Conservation (phyloP, 2,888 invertebrate species). For the Platypus cylindrus region DNA sequence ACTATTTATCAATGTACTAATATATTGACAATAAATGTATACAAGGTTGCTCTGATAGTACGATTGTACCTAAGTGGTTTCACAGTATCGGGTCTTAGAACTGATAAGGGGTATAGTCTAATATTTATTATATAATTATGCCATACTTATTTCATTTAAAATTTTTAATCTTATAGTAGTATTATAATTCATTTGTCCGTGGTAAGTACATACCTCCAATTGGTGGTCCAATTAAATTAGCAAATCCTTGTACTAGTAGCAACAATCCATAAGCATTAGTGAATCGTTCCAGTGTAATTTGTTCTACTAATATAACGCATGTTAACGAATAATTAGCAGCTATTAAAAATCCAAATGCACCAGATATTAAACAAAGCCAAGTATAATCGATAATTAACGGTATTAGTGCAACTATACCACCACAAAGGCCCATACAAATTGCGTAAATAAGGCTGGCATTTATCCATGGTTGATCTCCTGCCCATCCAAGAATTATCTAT, state of each 20-base stretch:
- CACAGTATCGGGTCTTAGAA: too few species aligned
- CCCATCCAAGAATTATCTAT: slow-evolving; percentile 73
- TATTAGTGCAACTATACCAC: slow-evolving; percentile 51
- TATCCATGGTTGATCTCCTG: slow-evolving; percentile 70
- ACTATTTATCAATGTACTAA: too few species aligned
- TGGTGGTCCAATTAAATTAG: slow-evolving; percentile 82
- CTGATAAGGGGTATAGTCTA: too few species aligned
- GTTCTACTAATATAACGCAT: slow-evolving; percentile 78
- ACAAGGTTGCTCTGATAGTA: too few species aligned
- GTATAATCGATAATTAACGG: slow-evolving; percentile 47
- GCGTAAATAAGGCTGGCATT: slow-evolving; percentile 73
- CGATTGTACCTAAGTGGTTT: too few species aligned
- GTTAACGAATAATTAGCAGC: slow-evolving; percentile 88
- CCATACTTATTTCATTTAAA: too few species aligned
- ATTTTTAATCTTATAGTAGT: too few species aligned
- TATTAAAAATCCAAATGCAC: slow-evolving; percentile 80
- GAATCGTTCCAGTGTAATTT: slow-evolving; percentile 80
- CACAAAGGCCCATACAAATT: slow-evolving; percentile 61
- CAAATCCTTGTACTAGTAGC: slow-evolving; percentile 77
- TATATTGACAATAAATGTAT: too few species aligned
- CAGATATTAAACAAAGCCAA: slow-evolving; percentile 50
- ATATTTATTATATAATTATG: too few species aligned
- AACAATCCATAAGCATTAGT: slow-evolving; percentile 84
- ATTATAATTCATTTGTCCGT: not conserved
- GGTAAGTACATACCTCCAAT: slow-evolving; percentile 60